Base-by-base conservation (phyloP, 2,888 invertebrate species). In the Lasioglossum lativentre region DNA sequence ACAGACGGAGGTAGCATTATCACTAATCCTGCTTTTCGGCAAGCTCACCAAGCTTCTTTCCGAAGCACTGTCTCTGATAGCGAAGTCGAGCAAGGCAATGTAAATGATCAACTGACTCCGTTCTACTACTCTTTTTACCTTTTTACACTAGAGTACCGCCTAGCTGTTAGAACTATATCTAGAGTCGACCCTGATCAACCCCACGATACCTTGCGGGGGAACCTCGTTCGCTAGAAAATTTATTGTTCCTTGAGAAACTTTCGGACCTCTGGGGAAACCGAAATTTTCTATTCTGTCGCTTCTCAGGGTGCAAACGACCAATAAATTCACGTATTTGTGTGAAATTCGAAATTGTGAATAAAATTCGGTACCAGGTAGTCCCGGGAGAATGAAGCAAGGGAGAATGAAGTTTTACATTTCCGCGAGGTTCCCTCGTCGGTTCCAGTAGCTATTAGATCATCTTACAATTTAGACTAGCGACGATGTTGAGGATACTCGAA, bases 21-120 rank as follows among this genome's bases (percentile, higher is more conserved):
- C 93, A 97, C 97, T 94, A 97, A 97, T 96, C 97, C 98, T 92
- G 97, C 97, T 93, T 97, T 96, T 96, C 95, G 97, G 96, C 95
- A 96, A 96, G 93, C 97, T 96, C 96, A 97, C 95, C 97, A 97
- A 93, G 96, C 96, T 93, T 96, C 96, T 72, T 97, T 98, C 96
- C 97, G 98, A 94, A 98, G 98, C 93, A 98, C 98, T 92, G 98
- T 98, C 93, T 99, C 99, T 92, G 99, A 99, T 95, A 98, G 98
- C 94, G 99, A 99, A 96, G 97, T 98, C 95, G 98, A 98, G 96
- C 97, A 97, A 95, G 97, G 97, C 95, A 97, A 98, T 96, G 98
- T 98, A 97, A 97, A 88, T 83, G 87, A 86, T 75, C 85, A 78
- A 83, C 71, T 89, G 85, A 91, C 88, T 88, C 80, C 86, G 82